Conservation (phyloP, 2,888 invertebrate genomes). For the Sphinx pinastri region DNA sequence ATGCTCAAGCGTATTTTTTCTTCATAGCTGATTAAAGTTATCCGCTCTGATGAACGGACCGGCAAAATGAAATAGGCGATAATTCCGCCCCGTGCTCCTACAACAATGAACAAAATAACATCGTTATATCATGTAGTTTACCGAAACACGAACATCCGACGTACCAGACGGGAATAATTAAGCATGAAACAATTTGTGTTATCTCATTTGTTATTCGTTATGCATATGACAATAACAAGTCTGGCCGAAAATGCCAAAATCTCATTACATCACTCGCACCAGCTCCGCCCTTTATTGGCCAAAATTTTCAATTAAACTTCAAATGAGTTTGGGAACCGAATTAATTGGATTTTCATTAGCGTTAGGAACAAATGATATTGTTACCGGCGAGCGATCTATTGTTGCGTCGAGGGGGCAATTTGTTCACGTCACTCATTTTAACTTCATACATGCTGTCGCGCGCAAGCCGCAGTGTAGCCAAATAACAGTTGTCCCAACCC, state of each 20-base stretch:
- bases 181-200: slow-evolving; percentile 50
- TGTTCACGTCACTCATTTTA: slow-evolving; percentile 71
- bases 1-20: slow-evolving; percentile 62
- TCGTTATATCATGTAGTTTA: background rate
- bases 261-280: slow-evolving; percentile 78
- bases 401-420: slow-evolving; percentile 68
- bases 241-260: slow-evolving; percentile 57
- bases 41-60: slow-evolving; percentile 57
- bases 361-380: slow-evolving; percentile 81
- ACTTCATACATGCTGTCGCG: slow-evolving; percentile 13
- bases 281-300: slow-evolving; percentile 61
- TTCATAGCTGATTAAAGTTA: slow-evolving; percentile 71
- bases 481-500: slow-evolving; percentile 23
- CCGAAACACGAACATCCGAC: slow-evolving; percentile 30
- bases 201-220: slow-evolving; percentile 71
- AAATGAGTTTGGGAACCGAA: slow-evolving; percentile 80
- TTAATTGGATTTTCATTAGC: slow-evolving; percentile 84
- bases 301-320: slow-evolving; percentile 83
- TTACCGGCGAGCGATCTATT: slow-evolving; percentile 76
- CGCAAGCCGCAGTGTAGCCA: slow-evolving; percentile 6
- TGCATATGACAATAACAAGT: slow-evolving; percentile 79
- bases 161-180: slow-evolving; percentile 66
- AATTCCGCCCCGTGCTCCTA: slow-evolving; percentile 6
- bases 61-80: slow-evolving; percentile 53
- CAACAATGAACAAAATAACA: slow-evolving; percentile 31